Base-by-base conservation (phyloP, 53 echinoderm and acorn worm species). In the Echinometra lucunter region DNA sequence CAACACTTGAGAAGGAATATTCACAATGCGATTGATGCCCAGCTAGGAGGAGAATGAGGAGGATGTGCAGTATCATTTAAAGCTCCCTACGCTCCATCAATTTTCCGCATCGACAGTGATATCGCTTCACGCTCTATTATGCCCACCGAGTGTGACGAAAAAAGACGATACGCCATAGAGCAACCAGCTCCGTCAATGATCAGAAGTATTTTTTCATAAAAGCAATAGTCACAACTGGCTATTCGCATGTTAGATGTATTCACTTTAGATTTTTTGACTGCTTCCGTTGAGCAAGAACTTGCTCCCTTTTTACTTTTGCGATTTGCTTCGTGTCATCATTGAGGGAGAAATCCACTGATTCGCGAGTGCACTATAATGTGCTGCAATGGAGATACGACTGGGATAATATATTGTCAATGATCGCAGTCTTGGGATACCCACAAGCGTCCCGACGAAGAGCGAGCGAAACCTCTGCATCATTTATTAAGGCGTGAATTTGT, bases 21-120 rank as follows among this genome's bases (percentile, higher is more conserved):
- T 35, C 40, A 38, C 19, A 23, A 42, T 9, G 74, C 15, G 19
- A 1, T 2, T 66, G 69, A 42, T 23, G 42, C 21, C 4, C 38
- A 42, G 78, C 30, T 42, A 19, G 18, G 7, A 42, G 38, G 78
- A 19, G 78, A 6, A 40, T 56, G 13, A 13, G 19, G 42, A 42
- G 78, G 42, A 78, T 78, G 17, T 42, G 30, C 1, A 42, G 38
- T 40, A 40, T 42, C 42, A 42, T 38, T 78, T 34, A 69, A 10
- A 69, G 69, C 10, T 69, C 69, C 78, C 78, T 23, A 6, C 38
- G 78, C 78, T 78, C 78, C 21, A 40, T 78, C 78, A 78, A 78
- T 78, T 78, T 42, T 78, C 42, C 42, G 38, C 78, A 40, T 78
- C 78, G 78, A 78, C 78, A 6, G 42, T 19, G 78, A 12, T 38